These are phyloP conservation scores for Sus cebifrons DNA, from an alignment of 2,797 vertebrate species.

Conservation along the genomic window DNA sequence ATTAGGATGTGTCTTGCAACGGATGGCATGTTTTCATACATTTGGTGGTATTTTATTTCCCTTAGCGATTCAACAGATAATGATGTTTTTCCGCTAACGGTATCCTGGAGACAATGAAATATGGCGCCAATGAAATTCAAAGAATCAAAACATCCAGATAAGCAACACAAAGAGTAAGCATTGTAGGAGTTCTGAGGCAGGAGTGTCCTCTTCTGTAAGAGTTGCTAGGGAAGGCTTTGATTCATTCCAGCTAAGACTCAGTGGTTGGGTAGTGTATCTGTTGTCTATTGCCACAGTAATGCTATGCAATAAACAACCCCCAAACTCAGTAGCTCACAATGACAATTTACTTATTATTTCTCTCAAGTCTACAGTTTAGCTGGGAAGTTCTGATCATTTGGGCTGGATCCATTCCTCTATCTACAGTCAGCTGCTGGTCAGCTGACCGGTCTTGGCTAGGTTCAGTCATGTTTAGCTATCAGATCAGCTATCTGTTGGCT, in stretches of 20 bases:
- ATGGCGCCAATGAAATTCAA: neutral
- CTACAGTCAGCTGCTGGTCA: neutral
- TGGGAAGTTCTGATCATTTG: constrained; percentile 39
- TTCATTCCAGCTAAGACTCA: constrained; percentile 22
- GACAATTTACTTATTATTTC: constrained; percentile 15
- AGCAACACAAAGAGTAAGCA: neutral
- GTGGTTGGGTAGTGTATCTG: neutral
- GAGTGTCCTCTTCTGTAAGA: neutral
- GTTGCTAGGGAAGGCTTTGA: neutral
- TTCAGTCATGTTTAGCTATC: neutral
- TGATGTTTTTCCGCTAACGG: neutral
- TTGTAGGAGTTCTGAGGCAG: neutral
- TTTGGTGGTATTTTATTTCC: constrained; percentile 48
- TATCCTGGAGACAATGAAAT: constrained; percentile 45
- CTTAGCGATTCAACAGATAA: constrained; percentile 60
- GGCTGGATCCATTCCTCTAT: neutral
- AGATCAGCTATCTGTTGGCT: constrained; percentile 27
- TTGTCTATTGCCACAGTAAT: neutral
- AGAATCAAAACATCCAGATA: constrained; percentile 31
- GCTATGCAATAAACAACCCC: neutral
- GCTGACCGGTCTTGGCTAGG: neutral
- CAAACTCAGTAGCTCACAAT: constrained; percentile 55
- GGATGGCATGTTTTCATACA: neutral
- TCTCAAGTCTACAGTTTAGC: constrained; percentile 12
- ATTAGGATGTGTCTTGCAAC: constrained; percentile 31